Conservation (phyloP, 2,113 vertebrate species). For the Dipodomys ordii region DNA sequence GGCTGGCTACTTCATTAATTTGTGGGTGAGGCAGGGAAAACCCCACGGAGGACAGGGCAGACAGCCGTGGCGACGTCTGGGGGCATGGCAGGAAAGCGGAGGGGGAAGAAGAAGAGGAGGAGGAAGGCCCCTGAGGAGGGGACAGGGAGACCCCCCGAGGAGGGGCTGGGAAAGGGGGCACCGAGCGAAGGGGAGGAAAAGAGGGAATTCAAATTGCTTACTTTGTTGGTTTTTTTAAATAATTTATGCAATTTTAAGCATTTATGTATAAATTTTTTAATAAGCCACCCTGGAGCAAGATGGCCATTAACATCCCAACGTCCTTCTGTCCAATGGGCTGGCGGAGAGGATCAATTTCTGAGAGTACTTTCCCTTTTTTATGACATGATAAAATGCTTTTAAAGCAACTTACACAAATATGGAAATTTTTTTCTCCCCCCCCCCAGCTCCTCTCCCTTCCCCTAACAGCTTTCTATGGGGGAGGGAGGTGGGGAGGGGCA, state of each 20-base stretch:
- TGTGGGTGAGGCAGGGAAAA: constrained; percentile 81
- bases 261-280: constrained; percentile 99
- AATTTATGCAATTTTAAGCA: constrained; percentile 99
- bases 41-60: constrained; percentile 75
- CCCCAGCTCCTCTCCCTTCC: constrained; percentile 81
- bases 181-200: constrained; percentile 75
- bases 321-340: constrained; percentile 99
- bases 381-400: constrained; percentile 99
- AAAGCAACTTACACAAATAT: constrained; percentile 99
- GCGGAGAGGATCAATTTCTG: constrained; percentile 98
- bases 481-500: constrained; percentile 84
- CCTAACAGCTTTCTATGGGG: constrained; percentile 92
- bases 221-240: constrained; percentile 97
- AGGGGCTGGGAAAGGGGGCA: constrained; percentile 63
- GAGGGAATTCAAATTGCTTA: constrained; percentile 95
- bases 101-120: constrained; percentile 28
- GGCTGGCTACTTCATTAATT: constrained; percentile 56
- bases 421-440: constrained; percentile 91
- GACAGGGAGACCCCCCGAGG: constrained; percentile 24
- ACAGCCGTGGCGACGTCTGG: background rate
- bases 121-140: background rate
- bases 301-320: constrained; percentile 99
- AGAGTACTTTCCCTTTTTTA: constrained; percentile 94
- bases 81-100: constrained; percentile 56
- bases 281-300: constrained; percentile 99